Evolutionary conservation across 35 echinoderm and acorn worm species (phyloP).

Genomic region (Patiria miniata): DNA sequence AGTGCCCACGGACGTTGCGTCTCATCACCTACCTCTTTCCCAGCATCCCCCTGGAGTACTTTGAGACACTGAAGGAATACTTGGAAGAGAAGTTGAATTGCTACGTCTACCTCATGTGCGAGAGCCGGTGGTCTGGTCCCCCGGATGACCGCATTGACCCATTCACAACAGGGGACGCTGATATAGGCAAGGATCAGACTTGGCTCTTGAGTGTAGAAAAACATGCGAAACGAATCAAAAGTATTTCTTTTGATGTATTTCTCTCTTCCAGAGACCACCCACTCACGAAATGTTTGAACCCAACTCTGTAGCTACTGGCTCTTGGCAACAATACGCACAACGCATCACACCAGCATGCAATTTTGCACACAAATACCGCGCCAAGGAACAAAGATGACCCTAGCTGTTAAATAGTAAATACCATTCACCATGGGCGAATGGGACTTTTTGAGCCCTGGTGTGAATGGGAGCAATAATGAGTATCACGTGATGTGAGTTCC

Average conservation of each 20-base stretch:
- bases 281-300: no score
- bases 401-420: no score
- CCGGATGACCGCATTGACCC: constrained; percentile 48
- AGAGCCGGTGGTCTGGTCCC: constrained; percentile 68
- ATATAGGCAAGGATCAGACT: constrained; percentile 37
- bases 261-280: background rate
- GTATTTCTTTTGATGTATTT: background rate
- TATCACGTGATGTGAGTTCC: no score
- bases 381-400: no score
- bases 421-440: no score
- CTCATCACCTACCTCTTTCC: constrained; percentile 65
- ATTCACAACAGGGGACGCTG: constrained; percentile 51
- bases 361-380: no score
- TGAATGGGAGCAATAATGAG: no score
- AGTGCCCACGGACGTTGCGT: constrained; percentile 13
- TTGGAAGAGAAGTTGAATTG: constrained; percentile 61
- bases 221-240: background rate
- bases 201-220: no score
- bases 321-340: no score
- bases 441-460: no score
- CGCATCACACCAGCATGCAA: no score
- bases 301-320: no score
- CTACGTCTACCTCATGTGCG: constrained; percentile 52
- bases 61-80: constrained; percentile 50
- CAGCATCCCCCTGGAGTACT: constrained; percentile 54